These are phyloP conservation scores for Drosophila meridiana DNA, from an alignment of 2,888 invertebrate genomes.

Conservation along the genomic window DNA sequence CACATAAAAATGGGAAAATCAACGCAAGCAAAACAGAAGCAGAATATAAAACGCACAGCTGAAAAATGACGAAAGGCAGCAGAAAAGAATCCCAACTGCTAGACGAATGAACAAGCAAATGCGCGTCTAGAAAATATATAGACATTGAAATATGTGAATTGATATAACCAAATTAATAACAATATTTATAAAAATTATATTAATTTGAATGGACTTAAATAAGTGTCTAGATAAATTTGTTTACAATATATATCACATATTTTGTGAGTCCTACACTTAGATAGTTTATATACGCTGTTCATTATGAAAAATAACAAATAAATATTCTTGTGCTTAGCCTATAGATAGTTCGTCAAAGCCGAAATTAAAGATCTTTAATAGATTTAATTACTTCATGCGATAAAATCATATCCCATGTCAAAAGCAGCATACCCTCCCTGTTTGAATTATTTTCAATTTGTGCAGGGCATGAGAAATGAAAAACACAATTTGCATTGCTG, in stretches of 20 bases:
- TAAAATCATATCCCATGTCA: not conserved
- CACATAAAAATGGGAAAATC: conserved; percentile 33
- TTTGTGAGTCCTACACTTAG: too few species aligned
- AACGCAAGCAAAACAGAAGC: conserved; percentile 10
- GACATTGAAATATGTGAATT: not conserved
- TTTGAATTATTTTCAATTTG: not conserved
- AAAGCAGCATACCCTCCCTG: not conserved
- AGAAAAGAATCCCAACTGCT: conserved; percentile 23
- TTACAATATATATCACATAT: too few species aligned
- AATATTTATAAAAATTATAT: not conserved
- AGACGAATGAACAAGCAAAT: conserved; percentile 5
- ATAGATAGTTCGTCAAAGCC: not conserved
- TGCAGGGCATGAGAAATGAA: conserved; percentile 15
- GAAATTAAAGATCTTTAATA: not conserved
- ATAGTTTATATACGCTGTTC: too few species aligned
- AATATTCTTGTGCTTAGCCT: not conserved
- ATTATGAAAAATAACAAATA: too few species aligned
- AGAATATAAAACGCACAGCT: conserved; percentile 3
- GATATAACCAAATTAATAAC: not conserved
- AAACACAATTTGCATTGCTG: conserved; percentile 63
- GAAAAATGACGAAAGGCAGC: conserved; percentile 15
- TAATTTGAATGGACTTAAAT: not conserved
- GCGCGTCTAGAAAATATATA: not conserved
- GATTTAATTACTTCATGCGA: not conserved
- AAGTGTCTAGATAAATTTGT: too few species aligned